Percentiles rank a stretch among this genome's conserved stretches.
phyloP scores from a whole-genome alignment of 2,888 invertebrate species.

The Apamea sordens region DNA sequence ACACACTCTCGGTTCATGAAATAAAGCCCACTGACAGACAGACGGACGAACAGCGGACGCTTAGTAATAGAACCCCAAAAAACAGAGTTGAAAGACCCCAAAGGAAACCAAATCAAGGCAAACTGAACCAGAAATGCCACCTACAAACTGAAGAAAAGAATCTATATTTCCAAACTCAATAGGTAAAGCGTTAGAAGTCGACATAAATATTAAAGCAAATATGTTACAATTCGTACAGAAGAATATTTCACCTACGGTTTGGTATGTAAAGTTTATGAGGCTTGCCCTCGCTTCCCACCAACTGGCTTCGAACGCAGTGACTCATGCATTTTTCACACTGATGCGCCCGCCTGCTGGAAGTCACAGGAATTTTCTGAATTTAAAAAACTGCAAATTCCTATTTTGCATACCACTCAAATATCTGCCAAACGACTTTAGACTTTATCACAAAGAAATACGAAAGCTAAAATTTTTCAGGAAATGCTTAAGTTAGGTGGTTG shows the following conservation, averaged over 20 bases:
- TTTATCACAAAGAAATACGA: conserved; percentile 29
- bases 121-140: not conserved
- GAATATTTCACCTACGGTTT: conserved; percentile 56
- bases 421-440: conserved; percentile 29
- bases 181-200: conserved; percentile 13
- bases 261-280: conserved; percentile 69
- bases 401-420: conserved; percentile 27
- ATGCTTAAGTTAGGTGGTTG: conserved; percentile 30
- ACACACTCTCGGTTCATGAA: not conserved
- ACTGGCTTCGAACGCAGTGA: conserved; percentile 73
- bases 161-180: conserved; percentile 11
- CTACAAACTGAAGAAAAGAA: not conserved
- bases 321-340: conserved; percentile 84
- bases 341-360: conserved; percentile 71
- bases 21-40: not conserved
- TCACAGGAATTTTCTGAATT: conserved; percentile 72
- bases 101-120: not conserved
- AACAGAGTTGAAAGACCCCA: not conserved
- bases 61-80: not conserved
- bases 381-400: conserved; percentile 64
- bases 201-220: conserved; percentile 57
- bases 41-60: not conserved
- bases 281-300: conserved; percentile 65
- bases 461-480: not conserved
- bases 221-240: conserved; percentile 46